phyloP scores from a whole-genome alignment of 2,797 vertebrate species.

The Sylvilagus floridanus region DNA sequence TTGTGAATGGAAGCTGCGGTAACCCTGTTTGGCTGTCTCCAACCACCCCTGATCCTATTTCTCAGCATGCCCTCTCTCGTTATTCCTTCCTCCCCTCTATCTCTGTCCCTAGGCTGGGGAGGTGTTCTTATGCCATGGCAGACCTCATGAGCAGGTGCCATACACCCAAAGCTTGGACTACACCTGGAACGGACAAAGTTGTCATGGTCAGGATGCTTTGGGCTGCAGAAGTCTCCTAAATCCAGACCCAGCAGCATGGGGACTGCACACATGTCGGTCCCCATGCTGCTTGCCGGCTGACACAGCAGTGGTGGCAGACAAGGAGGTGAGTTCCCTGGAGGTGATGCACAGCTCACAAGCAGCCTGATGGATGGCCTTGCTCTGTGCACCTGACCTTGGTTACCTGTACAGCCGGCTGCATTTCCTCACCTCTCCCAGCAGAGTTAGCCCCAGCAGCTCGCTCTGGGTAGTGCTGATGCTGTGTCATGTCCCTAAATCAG shows the following conservation, averaged over 20 bases:
- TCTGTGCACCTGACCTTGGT: not conserved
- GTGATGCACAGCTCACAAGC: not conserved
- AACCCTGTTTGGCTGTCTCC: not conserved
- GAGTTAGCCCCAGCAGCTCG: not conserved
- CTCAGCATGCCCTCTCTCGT: not conserved
- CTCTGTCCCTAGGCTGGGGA: not conserved
- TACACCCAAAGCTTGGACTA: not conserved
- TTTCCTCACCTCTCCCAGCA: not conserved
- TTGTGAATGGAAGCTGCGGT: not conserved
- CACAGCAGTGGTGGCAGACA: not conserved
- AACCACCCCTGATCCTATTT: not conserved
- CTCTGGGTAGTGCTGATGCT: not conserved
- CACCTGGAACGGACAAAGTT: not conserved
- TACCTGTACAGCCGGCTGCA: not conserved
- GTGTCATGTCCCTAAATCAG: slow-evolving; percentile 48
- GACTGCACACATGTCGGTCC: not conserved
- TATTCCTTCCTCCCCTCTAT: not conserved
- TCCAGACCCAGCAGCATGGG: not conserved
- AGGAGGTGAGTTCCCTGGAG: slow-evolving; percentile 5
- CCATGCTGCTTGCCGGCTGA: not conserved
- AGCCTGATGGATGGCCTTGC: not conserved
- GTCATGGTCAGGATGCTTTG: not conserved
- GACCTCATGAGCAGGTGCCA: no score
- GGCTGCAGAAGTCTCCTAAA: not conserved
- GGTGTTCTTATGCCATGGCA: not conserved